Evolutionary conservation across 2,888 invertebrate genomes (phyloP).

Genomic region (Rhimphoctona megacephalus): DNA sequence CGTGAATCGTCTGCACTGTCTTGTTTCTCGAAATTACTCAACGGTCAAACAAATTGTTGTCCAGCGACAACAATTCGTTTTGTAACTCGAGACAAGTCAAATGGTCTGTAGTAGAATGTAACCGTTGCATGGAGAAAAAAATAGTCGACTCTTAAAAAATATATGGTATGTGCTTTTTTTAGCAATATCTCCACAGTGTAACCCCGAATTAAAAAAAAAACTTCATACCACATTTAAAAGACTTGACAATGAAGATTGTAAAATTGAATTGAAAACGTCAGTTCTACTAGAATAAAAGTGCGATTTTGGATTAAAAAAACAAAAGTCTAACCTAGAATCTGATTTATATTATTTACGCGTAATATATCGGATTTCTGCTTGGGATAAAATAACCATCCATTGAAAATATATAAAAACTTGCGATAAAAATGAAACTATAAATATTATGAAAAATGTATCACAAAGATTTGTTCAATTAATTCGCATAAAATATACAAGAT

Average conservation of each 20-base stretch:
- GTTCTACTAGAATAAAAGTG: not conserved
- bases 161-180: too few species aligned
- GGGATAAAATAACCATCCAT: not conserved
- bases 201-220: not conserved
- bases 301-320: not conserved
- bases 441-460: too few species aligned
- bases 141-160: not conserved
- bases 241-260: not conserved
- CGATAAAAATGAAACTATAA: not conserved
- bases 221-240: not conserved
- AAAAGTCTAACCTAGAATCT: not conserved
- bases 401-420: not conserved
- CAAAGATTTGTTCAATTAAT: too few species aligned
- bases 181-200: not conserved
- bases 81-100: conserved; percentile 6
- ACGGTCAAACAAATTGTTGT: not conserved
- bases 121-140: not conserved
- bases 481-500: too few species aligned
- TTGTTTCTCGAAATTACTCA: not conserved
- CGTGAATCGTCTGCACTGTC: not conserved
- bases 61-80: not conserved
- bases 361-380: not conserved
- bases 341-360: not conserved
- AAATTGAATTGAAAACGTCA: not conserved
- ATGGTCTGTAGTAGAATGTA: not conserved